A percentile compares a stretch with the other conserved stretches of the same genome.
phyloP scores from a whole-genome alignment of 2,113 vertebrate genomes.

The Procavia capensis region DNA sequence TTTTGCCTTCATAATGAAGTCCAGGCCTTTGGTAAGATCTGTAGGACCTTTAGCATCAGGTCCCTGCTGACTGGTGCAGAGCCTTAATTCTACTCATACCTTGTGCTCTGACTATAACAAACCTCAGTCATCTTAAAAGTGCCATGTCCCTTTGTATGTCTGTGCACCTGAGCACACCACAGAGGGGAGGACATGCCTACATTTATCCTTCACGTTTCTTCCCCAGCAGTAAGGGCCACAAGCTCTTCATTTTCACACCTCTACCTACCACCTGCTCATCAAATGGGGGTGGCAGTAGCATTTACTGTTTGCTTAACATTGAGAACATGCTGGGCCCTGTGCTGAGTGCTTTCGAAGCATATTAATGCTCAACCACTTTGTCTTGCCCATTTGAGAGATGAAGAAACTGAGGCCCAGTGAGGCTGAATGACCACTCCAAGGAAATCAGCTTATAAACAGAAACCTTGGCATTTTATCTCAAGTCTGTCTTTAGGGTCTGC shows the following conservation, averaged over 20 bases:
- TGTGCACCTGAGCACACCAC: neutral
- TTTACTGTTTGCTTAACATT: neutral
- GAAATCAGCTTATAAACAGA: neutral
- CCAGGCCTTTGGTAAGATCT: neutral
- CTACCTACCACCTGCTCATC: too few relatives aligned
- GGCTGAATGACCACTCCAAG: neutral
- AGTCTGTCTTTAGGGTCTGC: neutral
- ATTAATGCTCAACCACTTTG: neutral
- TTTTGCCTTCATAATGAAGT: neutral
- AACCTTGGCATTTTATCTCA: neutral
- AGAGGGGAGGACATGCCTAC: neutral
- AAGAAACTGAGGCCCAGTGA: neutral
- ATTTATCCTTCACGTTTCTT: neutral
- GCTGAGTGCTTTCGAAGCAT: neutral
- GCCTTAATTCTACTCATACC: neutral
- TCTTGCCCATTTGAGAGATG: constrained; percentile 21
- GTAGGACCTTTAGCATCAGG: neutral
- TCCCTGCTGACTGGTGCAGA: neutral
- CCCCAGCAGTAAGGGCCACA: neutral
- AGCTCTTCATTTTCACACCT: neutral
- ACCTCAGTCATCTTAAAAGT: neutral
- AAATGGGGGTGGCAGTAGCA: neutral
- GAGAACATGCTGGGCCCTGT: neutral
- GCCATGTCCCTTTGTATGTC: neutral
- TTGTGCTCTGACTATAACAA: neutral